Evolutionary conservation across 2,888 invertebrate genomes (phyloP).

Genomic region (Leptinotarsa peninsularis): DNA sequence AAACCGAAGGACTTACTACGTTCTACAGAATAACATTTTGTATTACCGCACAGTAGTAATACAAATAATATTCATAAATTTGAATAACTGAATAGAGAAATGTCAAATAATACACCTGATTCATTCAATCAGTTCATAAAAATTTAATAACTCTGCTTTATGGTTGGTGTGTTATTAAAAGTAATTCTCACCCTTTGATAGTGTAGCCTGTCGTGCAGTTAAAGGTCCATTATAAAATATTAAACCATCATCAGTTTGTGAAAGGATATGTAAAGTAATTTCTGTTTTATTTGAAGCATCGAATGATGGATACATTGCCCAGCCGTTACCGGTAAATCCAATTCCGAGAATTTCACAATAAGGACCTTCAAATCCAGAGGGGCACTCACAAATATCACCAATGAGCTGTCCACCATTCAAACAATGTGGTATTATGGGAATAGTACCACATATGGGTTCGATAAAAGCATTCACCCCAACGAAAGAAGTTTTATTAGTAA

Average conservation of each 20-base stretch:
- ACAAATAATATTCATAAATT: no score
- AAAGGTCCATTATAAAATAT: slow-evolving; percentile 91
- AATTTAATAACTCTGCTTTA: not conserved
- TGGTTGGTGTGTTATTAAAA: slow-evolving; percentile 5
- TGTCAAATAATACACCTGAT: no score
- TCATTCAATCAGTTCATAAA: no score
- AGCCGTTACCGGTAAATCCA: slow-evolving; percentile 91
- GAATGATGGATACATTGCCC: slow-evolving; percentile 91
- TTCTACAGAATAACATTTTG: no score
- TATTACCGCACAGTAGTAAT: no score
- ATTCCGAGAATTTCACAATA: slow-evolving; percentile 90
- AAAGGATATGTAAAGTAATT: slow-evolving; percentile 84
- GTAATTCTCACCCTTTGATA: slow-evolving; percentile 72
- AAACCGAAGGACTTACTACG: no score
- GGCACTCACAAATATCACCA: slow-evolving; percentile 81
- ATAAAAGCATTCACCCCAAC: slow-evolving; percentile 91
- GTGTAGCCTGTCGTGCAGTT: slow-evolving; percentile 70
- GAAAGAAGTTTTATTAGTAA: slow-evolving; percentile 93
- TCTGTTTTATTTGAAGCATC: slow-evolving; percentile 87
- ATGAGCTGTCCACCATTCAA: slow-evolving; percentile 69
- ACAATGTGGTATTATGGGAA: slow-evolving; percentile 53
- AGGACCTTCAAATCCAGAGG: slow-evolving; percentile 82
- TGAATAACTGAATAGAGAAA: no score
- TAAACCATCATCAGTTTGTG: slow-evolving; percentile 82
- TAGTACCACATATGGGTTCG: slow-evolving; percentile 80